Evolutionary conservation across 2,797 vertebrate species (phyloP), one percentile per base, ranked within the genome.

Genomic region (Acipenser ruthenus): DNA sequence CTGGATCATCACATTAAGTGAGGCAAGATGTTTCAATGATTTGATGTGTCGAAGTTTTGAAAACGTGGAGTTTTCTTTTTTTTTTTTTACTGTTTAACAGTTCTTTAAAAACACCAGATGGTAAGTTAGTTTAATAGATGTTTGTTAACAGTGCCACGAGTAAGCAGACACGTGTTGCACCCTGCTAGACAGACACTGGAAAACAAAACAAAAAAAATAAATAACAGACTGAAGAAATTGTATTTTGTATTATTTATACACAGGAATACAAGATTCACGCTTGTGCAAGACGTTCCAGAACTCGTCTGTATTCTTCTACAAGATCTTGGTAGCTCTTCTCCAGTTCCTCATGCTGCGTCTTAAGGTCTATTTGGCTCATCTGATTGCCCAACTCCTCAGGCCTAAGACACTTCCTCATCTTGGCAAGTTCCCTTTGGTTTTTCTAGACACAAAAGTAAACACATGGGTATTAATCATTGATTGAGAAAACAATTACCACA

Each of bases 381-480:
- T 99, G 96, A 79, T 95, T 95, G 64, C 92, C 93, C 84, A 99
- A 83, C 84, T 99, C 96, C 82, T 97, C 96, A 3, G 95, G 94
- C 78, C 93, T 90, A 72, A 99, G 87, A 81, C 95, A 99, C 81
- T 94, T 94, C 79, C 85, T 92, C 95, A 99, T 98, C 84, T 98
- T 98, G 8, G 92, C 87, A 85, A 98, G 86, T 83, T 99, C 95
- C 75, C 95, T 89, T 80, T 98, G 94, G 76, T 98, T 98, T 88
- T 98, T 99, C 96, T 98, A 83, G 70, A 74, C 37, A 80, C 74
- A 74, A 78, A 71, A 88, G 49, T 18, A 67, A 67, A 68, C 52
- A 67, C 68, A 71, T 10, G 65, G 50, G 49, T 23, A 47, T 15
- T 67, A 50, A 68, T 71, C 18, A 60, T 69, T 64, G 49, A 55